These are phyloP conservation scores for Orthosia cruda DNA, from an alignment of 2,888 invertebrate genomes.

Conservation along the genomic window DNA sequence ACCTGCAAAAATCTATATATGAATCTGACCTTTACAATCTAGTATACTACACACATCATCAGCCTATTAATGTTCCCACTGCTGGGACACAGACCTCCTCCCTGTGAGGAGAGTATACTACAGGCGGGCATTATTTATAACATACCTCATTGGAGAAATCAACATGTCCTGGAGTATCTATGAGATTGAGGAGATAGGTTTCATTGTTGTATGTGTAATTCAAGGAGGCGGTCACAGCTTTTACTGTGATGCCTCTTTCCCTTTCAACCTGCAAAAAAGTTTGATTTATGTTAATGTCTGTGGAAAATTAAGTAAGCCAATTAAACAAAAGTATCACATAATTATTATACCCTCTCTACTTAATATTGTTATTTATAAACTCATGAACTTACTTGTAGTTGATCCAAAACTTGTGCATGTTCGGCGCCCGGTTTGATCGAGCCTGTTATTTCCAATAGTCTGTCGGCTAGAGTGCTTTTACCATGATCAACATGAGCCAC, in stretches of 20 bases:
- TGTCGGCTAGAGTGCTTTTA: conserved; percentile 99
- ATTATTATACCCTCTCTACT: background rate
- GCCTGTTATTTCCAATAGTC: conserved; percentile 98
- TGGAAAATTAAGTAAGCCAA: background rate
- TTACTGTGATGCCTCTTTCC: conserved; percentile 99
- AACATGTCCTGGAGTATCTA: conserved; percentile 99
- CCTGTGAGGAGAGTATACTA: no score
- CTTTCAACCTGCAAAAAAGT: conserved; percentile 94
- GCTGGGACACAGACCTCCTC: no score
- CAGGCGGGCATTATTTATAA: no score
- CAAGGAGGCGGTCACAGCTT: conserved; percentile 98
- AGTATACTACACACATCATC: background rate
- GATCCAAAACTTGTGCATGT: conserved; percentile 94
- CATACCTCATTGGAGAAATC: conserved; percentile 98
- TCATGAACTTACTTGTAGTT: conserved; percentile 92
- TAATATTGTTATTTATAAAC: background rate
- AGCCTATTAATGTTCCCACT: no score
- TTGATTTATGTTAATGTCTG: background rate
- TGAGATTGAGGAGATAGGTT: conserved; percentile 97
- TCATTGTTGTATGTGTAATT: conserved; percentile 94
- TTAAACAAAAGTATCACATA: background rate
- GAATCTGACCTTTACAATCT: background rate
- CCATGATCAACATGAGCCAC: conserved; percentile 99
- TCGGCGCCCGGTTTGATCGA: conserved; percentile 93
- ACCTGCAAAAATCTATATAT: conserved; percentile 86